These are phyloP conservation scores for Gulo gulo DNA, from an alignment of 2,113 vertebrate genomes.

Conservation along the genomic window DNA sequence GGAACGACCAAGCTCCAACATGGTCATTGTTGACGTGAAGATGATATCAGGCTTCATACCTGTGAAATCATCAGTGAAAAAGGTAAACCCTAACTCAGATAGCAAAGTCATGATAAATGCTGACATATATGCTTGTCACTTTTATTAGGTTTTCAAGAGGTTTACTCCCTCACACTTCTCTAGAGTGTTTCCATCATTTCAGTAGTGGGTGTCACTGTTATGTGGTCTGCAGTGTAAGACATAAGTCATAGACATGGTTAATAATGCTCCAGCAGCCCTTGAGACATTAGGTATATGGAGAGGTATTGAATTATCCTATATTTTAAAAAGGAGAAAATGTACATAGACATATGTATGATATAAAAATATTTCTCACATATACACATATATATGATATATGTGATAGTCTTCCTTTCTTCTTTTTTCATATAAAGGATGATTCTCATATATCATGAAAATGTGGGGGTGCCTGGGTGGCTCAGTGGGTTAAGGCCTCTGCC, in stretches of 20 bases:
- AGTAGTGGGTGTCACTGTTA: neutral
- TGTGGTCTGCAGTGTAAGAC: neutral
- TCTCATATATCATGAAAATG: neutral
- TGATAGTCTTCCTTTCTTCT: neutral
- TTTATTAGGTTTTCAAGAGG: neutral
- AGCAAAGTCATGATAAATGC: neutral
- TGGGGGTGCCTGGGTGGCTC: too few species aligned
- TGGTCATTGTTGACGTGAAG: constrained; percentile 80
- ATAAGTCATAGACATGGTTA: neutral
- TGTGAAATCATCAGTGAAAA: constrained; percentile 62
- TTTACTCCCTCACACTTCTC: neutral
- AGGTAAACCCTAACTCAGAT: constrained; percentile 52
- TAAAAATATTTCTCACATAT: neutral
- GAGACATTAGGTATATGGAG: neutral
- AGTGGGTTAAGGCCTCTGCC: too few species aligned
- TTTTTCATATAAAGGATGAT: neutral
- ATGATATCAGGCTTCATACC: constrained; percentile 81
- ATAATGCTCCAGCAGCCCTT: neutral
- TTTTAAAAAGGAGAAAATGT: neutral
- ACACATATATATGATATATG: neutral
- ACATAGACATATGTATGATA: neutral
- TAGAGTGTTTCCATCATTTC: neutral
- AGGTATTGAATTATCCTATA: neutral
- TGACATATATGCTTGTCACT: neutral
- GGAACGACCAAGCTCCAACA: constrained; percentile 74